Base-by-base conservation (phyloP, 1,140 invertebrate genomes). In the Drosophila suzukii region DNA sequence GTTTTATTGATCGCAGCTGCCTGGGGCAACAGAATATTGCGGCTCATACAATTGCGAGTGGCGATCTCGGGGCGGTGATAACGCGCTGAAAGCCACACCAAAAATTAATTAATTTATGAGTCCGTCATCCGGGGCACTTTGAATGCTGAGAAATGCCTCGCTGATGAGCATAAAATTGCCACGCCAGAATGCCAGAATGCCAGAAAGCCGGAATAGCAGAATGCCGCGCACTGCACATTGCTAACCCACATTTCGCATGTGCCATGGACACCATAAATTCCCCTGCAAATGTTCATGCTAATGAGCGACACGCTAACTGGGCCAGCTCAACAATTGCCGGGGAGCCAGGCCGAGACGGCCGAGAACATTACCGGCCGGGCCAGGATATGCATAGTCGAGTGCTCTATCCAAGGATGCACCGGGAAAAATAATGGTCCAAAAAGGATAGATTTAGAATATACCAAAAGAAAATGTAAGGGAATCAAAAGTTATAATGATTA, bases 51-150 rank as follows among this genome's bases (percentile, higher is more conserved):
- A 68, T 68, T 71, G 50, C 72, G 53, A 60, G 43, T 32, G 34
- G 44, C 61, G 80, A 83, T 83, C 81, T 67, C 76, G 57, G 41
- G 68, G 66, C 77, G 79, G 59, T 84, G 84, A 89, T 89, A 89
- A 90, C 81, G 81, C 84, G 85, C 81, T 90, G 84, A 89, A 89
- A 89, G 85, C 84, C 84, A 89, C 84, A 89, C 85, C 84, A 78
- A 79, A 88, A 89, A 89, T 89, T 89, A 89, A 89, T 89, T 89
- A 89, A 89, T 89, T 89, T 89, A 89, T 90, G 85, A 84, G 73
- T 75, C 54, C 61, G 73, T 67, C 72, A 75, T 67, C 72, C 50
- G 53, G 11, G 20, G 44, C 65, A 60, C 49, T 15, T 41, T 41
- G 68, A 72, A 71, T 72, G 68, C 67, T 88, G 83, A 88, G 79